phyloP scores from a whole-genome alignment of 2,797 vertebrate species.

The Pyrocephalus nanus region DNA sequence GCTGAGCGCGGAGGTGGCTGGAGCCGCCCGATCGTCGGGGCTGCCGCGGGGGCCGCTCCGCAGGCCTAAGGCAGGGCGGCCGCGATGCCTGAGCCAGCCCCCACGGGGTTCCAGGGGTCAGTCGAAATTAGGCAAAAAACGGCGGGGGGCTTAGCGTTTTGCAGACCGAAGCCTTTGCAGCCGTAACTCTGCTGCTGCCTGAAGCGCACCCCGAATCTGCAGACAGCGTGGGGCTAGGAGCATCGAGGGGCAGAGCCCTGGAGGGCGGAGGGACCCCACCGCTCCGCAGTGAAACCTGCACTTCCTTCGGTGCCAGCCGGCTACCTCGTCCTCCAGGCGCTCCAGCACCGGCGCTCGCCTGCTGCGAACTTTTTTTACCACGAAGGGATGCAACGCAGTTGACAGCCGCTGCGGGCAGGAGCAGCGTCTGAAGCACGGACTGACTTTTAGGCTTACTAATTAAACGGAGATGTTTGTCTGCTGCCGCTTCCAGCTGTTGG shows the following conservation, averaged over 20 bases:
- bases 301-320: not conserved
- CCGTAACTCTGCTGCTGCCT: not conserved
- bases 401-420: fast-evolving
- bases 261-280: too few species aligned
- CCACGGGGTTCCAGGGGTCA: fast-evolving
- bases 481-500: not conserved
- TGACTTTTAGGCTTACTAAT: not conserved
- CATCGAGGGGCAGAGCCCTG: not conserved
- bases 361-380: not conserved
- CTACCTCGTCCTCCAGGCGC: not conserved
- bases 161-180: not conserved
- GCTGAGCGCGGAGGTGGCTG: not conserved
- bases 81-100: not conserved
- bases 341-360: fast-evolving
- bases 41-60: not conserved
- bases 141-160: not conserved
- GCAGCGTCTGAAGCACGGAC: not conserved
- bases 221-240: not conserved
- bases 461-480: not conserved
- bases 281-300: not conserved
- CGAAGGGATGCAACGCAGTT: fast-evolving
- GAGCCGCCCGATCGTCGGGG: not conserved
- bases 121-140: not conserved
- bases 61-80: not conserved
- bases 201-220: not conserved